phyloP scores from a whole-genome alignment of 1,140 invertebrate genomes.

The Cotesia typhae region DNA sequence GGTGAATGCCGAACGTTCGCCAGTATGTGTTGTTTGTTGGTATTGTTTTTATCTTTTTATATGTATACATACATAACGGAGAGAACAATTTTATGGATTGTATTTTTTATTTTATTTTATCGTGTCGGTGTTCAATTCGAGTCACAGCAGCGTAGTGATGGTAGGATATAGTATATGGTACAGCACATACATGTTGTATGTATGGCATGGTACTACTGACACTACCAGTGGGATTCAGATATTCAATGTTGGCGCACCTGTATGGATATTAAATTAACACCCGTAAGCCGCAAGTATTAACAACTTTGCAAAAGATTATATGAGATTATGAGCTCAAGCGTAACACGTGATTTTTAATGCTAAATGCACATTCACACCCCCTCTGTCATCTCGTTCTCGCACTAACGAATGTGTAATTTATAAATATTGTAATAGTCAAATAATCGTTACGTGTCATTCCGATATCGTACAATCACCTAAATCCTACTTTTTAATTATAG shows the following conservation, averaged over 20 bases:
- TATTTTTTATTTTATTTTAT: constrained; percentile 59
- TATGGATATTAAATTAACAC: constrained; percentile 69
- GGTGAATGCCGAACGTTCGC: neutral
- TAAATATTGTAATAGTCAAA: constrained; percentile 35
- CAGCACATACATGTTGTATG: no score
- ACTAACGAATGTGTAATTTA: constrained; percentile 47
- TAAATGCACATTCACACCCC: constrained; percentile 52
- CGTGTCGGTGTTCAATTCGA: neutral
- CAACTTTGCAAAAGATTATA: constrained; percentile 69
- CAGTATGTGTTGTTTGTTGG: neutral
- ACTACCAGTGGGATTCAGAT: constrained; percentile 64
- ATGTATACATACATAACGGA: neutral
- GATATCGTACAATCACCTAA: neutral
- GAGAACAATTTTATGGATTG: constrained; percentile 61
- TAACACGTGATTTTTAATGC: constrained; percentile 68
- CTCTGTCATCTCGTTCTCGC: neutral
- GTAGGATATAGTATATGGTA: neutral
- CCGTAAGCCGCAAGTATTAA: constrained; percentile 67
- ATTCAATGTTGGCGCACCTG: constrained; percentile 67
- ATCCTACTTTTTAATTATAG: neutral
- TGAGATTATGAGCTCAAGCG: constrained; percentile 67
- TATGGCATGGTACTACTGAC: constrained; percentile 37
- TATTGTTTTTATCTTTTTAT: no score
- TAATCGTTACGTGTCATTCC: constrained; percentile 9
- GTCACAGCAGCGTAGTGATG: neutral